Conservation (phyloP, 2,888 invertebrate species). For the Coleophora flavipennella region DNA sequence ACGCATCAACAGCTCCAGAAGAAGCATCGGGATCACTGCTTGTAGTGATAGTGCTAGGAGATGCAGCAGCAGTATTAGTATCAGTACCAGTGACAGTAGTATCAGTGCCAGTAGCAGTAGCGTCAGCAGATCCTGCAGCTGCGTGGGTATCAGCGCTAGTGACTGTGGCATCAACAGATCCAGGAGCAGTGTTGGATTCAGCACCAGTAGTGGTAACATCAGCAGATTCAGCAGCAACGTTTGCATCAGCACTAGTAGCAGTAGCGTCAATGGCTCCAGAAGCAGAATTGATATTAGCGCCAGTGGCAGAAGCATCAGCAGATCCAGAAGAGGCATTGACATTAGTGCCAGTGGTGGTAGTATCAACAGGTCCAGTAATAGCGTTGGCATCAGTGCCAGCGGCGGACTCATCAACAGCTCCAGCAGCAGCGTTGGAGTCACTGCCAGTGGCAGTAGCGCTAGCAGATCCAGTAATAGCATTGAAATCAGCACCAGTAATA, state of each 20-base stretch:
- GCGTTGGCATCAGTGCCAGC: neutral
- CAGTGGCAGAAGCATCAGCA: conserved; percentile 2
- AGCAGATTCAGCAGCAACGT: neutral
- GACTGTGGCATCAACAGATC: conserved; percentile 16
- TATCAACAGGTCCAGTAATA: conserved; percentile 12
- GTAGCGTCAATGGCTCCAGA: conserved; percentile 5
- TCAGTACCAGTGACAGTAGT: conserved; percentile 1
- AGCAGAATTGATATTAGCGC: neutral
- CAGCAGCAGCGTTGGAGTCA: neutral
- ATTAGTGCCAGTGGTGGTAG: conserved; percentile 3
- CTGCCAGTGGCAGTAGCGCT: neutral
- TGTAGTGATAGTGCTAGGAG: conserved; percentile 3
- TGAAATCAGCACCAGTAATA: neutral
- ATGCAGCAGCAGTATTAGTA: neutral
- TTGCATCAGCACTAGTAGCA: conserved; percentile 1
- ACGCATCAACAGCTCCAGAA: neutral
- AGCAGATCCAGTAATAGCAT: neutral
- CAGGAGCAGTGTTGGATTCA: conserved; percentile 1
- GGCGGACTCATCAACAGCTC: conserved; percentile 3
- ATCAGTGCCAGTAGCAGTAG: conserved; percentile 1
- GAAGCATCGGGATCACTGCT: conserved; percentile 1
- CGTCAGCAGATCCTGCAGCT: conserved; percentile 5
- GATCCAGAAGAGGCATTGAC: conserved; percentile 1
- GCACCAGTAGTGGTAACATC: neutral
- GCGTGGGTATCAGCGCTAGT: conserved; percentile 24